Percentiles rank a stretch among this genome's conserved stretches.
phyloP scores from a whole-genome alignment of 2,888 invertebrate genomes.

The Lasioglossum malachurum region DNA sequence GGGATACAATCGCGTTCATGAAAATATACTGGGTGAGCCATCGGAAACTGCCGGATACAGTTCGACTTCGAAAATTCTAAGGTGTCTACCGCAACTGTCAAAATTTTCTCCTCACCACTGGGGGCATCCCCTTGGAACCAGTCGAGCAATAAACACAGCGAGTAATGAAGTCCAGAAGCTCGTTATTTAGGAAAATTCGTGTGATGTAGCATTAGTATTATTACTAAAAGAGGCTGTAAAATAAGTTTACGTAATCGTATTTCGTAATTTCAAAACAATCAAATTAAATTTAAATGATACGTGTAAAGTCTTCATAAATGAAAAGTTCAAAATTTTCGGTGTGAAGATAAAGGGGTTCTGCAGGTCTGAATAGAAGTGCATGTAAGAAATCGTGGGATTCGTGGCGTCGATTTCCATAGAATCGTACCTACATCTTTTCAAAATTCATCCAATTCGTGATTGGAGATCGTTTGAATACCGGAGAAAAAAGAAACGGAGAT shows the following conservation, averaged over 20 bases:
- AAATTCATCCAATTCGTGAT: constrained; percentile 15
- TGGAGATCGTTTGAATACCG: not conserved
- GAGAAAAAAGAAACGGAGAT: not conserved
- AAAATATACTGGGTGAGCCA: not conserved
- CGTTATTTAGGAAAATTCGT: too few relatives aligned
- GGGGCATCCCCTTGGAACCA: not conserved
- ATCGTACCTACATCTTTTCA: not conserved
- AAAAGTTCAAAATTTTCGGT: not conserved
- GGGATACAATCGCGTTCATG: constrained; percentile 23
- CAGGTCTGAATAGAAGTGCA: not conserved
- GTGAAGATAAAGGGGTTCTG: not conserved
- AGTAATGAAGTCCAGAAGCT: too few relatives aligned
- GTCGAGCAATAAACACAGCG: not conserved
- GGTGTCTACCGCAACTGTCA: not conserved
- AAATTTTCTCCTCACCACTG: not conserved
- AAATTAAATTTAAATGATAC: too few relatives aligned
- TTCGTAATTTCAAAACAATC: too few relatives aligned
- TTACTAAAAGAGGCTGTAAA: too few relatives aligned
- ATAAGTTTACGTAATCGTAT: too few relatives aligned
- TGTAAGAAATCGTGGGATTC: not conserved
- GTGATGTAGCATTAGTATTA: too few relatives aligned
- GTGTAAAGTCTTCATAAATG: not conserved
- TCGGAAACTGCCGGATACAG: not conserved
- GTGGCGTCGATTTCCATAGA: constrained; percentile 19
- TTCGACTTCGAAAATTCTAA: not conserved